Evolutionary conservation across 2,797 vertebrate species (phyloP).

Genomic region (Moxostoma hubbsi): DNA sequence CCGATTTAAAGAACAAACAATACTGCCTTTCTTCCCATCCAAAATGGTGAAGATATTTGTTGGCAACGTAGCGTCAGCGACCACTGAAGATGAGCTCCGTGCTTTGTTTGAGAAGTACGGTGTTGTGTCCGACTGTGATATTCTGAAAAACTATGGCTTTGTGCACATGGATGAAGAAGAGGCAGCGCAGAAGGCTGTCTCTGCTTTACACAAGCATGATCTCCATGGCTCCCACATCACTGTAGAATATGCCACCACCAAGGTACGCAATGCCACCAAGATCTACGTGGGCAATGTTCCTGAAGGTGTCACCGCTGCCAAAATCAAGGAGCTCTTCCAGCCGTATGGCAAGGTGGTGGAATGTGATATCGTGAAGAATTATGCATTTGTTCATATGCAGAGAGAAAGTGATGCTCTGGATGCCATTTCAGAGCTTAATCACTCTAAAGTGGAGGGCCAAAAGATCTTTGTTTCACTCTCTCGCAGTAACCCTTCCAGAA

Average conservation of each 20-base stretch:
- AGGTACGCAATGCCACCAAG: constrained; percentile 77
- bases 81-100: constrained; percentile 70
- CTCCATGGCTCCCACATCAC: constrained; percentile 74
- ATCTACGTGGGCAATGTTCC: constrained; percentile 78
- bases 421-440: constrained; percentile 72
- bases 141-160: constrained; percentile 77
- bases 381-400: constrained; percentile 78
- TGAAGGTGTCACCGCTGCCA: constrained; percentile 68
- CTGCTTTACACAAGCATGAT: constrained; percentile 70
- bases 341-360: constrained; percentile 75
- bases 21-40: constrained; percentile 14
- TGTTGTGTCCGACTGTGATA: constrained; percentile 75
- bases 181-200: constrained; percentile 71
- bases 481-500: constrained; percentile 70
- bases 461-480: constrained; percentile 75
- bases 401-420: constrained; percentile 74
- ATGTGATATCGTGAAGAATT: constrained; percentile 77
- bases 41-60: constrained; percentile 78
- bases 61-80: constrained; percentile 71
- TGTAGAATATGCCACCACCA: constrained; percentile 76
- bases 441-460: constrained; percentile 72
- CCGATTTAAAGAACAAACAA: neutral
- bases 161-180: constrained; percentile 78
- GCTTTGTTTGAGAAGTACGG: constrained; percentile 73
- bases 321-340: constrained; percentile 75